phyloP scores from a whole-genome alignment of 2,797 vertebrate genomes.

The Protosalanx chinensis region DNA sequence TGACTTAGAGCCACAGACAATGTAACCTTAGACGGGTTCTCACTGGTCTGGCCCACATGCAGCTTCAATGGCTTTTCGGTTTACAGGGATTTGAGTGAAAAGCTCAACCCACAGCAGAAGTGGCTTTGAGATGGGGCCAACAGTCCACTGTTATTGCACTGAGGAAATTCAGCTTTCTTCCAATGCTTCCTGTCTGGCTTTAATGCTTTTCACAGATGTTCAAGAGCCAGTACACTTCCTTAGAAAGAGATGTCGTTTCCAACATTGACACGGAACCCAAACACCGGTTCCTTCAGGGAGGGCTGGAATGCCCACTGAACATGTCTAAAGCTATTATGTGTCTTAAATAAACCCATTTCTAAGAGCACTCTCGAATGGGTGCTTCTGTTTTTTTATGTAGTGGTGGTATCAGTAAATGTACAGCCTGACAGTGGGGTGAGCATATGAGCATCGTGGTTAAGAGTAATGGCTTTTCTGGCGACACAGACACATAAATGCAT shows the following conservation, averaged over 20 bases:
- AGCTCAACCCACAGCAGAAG: slow-evolving; percentile 27
- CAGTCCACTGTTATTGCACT: slow-evolving; percentile 48
- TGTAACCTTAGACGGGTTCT: slow-evolving; percentile 57
- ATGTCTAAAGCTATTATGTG: slow-evolving; percentile 15
- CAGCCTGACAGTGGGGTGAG: too few species aligned
- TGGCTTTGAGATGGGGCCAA: slow-evolving; percentile 50
- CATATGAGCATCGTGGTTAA: background rate
- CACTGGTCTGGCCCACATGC: slow-evolving; percentile 43
- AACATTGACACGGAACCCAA: slow-evolving; percentile 35
- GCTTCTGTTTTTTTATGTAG: slow-evolving; percentile 17
- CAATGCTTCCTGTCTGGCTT: slow-evolving; percentile 17
- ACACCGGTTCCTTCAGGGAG: slow-evolving; percentile 25
- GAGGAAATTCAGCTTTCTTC: slow-evolving; percentile 45
- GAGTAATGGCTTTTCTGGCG: background rate
- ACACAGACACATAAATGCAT: background rate
- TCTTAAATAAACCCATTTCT: slow-evolving; percentile 22
- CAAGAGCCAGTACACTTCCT: slow-evolving; percentile 44
- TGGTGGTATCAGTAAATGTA: background rate
- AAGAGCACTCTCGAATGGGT: background rate
- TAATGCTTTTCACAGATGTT: slow-evolving; percentile 68
- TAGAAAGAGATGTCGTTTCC: slow-evolving; percentile 49
- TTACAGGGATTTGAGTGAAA: slow-evolving; percentile 56
- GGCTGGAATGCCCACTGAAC: slow-evolving; percentile 37
- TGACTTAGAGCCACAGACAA: slow-evolving; percentile 50
- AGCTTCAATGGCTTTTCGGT: slow-evolving; percentile 54